A percentile compares a stretch with the other conserved stretches of the same genome.
Evolutionary conservation across 2,113 vertebrate species (phyloP).

Genomic region (Macrotus californicus): DNA sequence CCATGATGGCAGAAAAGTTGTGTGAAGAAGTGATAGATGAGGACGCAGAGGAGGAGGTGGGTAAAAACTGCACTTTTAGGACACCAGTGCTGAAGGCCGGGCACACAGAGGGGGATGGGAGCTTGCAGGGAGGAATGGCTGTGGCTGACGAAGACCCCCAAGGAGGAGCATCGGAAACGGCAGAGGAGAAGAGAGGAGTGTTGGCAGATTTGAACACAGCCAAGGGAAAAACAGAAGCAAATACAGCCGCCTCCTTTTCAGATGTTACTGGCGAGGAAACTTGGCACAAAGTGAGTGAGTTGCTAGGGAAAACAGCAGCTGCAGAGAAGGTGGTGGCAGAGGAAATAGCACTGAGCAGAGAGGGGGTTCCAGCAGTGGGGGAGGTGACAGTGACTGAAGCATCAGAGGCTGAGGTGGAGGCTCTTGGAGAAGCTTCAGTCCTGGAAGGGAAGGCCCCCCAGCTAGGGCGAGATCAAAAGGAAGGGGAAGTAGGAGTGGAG

Average conservation of each 20-base stretch:
- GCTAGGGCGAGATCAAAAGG: background rate
- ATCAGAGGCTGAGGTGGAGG: background rate
- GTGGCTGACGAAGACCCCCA: background rate
- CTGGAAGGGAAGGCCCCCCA: background rate
- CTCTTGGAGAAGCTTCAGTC: background rate
- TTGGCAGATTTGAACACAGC: background rate
- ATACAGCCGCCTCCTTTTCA: background rate
- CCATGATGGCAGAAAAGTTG: background rate
- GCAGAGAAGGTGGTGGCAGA: background rate
- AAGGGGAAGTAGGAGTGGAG: background rate
- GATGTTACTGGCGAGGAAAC: background rate
- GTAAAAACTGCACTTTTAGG: rapidly evolving
- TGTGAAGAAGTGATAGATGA: background rate
- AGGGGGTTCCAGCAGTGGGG: background rate
- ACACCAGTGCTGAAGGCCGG: rapidly evolving
- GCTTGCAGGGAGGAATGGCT: rapidly evolving
- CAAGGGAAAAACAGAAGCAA: background rate
- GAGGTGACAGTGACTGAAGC: background rate
- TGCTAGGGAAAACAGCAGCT: background rate
- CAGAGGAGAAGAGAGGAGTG: background rate
- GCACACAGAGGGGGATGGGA: rapidly evolving
- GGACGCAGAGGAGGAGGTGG: background rate
- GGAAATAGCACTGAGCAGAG: rapidly evolving
- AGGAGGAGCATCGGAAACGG: background rate
- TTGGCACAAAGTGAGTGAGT: background rate